Evolutionary conservation across 2,113 vertebrate genomes (phyloP), one percentile per base, ranked within the genome.

Genomic region (Ameiurus melas): DNA sequence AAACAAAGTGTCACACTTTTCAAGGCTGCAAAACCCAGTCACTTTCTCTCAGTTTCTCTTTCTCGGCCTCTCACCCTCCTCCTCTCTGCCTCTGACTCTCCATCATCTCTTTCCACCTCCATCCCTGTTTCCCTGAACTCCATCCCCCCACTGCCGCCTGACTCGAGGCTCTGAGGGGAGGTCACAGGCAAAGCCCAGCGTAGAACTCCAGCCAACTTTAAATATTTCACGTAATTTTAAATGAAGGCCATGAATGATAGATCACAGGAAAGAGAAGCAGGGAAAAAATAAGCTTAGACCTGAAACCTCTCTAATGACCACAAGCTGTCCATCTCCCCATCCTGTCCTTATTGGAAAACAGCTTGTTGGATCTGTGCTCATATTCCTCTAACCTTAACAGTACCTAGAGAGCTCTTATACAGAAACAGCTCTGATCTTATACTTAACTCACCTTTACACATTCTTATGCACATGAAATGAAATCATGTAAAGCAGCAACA

Each of bases 181-280:
- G 95, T 95, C 94, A 94, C 89, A 53, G 85, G 90, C 89, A 51
- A 90, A 90, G 93, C 92, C 93, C 93, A 92, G 92, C 89, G 93
- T 95, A 93, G 90, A 94, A 89, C 89, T 92, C 85, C 94, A 92
- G 92, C 90, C 93, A 93, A 94, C 92, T 96, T 94, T 96, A 94
- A 95, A 96, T 96, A 95, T 95, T 95, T 95, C 91, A 96, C 92
- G 90, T 94, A 91, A 94, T 95, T 95, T 95, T 94, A 95, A 95
- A 95, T 95, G 94, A 96, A 94, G 47, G 85, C 89, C 93, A 95
- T 95, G 93, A 96, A 96, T 95, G 92, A 96, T 95, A 95, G 94
- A 95, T 95, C 94, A 95, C 91, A 96, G 89, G 90, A 88, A 89
- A 77, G 81, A 55, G 89, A 90, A 83, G 71, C 62, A 87, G 80